phyloP scores from a whole-genome alignment of 2,888 invertebrate genomes.

The Exephanes ischioxanthus region DNA sequence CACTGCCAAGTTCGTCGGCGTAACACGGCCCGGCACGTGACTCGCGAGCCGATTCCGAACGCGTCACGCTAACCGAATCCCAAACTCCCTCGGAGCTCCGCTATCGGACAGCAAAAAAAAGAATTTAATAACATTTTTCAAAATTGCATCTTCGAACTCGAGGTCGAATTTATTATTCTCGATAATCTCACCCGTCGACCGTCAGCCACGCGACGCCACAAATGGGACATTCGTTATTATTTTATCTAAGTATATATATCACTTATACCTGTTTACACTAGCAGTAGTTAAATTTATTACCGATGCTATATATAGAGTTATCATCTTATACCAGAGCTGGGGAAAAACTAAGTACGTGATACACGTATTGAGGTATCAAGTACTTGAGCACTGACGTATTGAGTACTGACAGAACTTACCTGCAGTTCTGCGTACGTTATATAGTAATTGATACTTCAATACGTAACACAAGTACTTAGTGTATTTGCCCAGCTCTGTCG shows the following conservation, averaged over 20 bases:
- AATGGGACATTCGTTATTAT: not conserved
- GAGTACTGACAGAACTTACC: no score
- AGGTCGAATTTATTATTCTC: not conserved
- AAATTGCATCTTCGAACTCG: not conserved
- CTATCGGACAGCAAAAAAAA: not conserved
- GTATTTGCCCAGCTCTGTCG: no score
- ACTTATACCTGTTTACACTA: no score
- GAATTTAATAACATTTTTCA: not conserved
- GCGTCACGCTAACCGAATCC: not conserved
- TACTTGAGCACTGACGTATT: no score
- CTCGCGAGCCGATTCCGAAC: slow-evolving; percentile 39
- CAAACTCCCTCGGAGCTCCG: not conserved
- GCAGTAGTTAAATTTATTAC: no score
- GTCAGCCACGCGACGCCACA: not conserved
- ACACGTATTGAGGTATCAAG: no score
- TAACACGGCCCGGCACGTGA: slow-evolving; percentile 29
- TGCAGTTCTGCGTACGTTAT: no score
- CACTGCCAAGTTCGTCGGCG: slow-evolving; percentile 55
- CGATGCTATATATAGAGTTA: not conserved
- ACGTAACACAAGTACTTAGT: no score
- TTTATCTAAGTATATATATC: not conserved
- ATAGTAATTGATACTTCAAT: no score
- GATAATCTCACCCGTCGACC: not conserved
- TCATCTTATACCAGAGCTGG: not conserved
- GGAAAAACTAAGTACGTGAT: no score